Conservation (phyloP, 2,797 vertebrate genomes). For the Paguma larvata region DNA sequence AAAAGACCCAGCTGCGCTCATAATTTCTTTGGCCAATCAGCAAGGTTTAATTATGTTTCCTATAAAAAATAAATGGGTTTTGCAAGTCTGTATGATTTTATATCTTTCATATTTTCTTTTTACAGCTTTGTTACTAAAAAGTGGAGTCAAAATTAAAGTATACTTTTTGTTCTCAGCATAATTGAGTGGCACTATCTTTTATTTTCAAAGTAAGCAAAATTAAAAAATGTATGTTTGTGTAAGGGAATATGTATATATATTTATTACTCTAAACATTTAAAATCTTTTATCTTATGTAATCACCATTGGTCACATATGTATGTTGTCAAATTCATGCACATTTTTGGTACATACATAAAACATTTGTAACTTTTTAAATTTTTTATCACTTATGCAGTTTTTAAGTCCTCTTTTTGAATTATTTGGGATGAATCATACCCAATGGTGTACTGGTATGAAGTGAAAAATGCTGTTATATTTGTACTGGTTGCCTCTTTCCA, state of each 20-base stretch:
- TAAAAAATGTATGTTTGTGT: background rate
- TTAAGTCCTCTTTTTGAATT: background rate
- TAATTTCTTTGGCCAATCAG: slow-evolving; percentile 82
- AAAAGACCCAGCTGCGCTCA: slow-evolving; percentile 74
- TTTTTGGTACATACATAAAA: background rate
- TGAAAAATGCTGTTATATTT: background rate
- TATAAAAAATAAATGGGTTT: slow-evolving; percentile 66
- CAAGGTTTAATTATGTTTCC: slow-evolving; percentile 74
- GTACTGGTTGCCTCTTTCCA: background rate
- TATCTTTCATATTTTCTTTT: slow-evolving; percentile 84
- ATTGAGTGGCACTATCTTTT: slow-evolving; percentile 75
- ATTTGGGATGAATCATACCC: background rate
- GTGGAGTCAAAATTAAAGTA: slow-evolving; percentile 70
- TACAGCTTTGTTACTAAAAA: slow-evolving; percentile 79
- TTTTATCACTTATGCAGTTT: background rate
- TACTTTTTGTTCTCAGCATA: slow-evolving; percentile 73
- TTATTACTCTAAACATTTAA: slow-evolving; percentile 69
- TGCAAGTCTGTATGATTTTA: slow-evolving; percentile 76
- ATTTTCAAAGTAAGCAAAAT: slow-evolving; percentile 79
- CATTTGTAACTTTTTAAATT: background rate
- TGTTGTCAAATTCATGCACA: background rate
- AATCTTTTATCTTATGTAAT: slow-evolving; percentile 64
- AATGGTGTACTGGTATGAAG: background rate
- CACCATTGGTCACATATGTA: background rate
- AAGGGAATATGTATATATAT: slow-evolving; percentile 38